Evolutionary conservation across 2,888 invertebrate species (phyloP).

Genomic region (Melanophora roralis): DNA sequence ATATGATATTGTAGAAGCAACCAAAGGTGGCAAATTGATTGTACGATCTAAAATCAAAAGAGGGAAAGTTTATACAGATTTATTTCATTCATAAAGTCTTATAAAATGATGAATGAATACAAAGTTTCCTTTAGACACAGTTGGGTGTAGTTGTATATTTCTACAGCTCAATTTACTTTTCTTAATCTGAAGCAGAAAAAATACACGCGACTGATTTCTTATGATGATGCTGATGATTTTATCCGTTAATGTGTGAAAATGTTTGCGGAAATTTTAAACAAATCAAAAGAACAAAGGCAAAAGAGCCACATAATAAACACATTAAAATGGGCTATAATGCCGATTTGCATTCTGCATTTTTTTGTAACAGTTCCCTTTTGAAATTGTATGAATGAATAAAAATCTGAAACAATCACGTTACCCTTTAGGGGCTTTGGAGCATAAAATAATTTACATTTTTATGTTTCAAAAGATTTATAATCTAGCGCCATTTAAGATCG

Average conservation of each 20-base stretch:
- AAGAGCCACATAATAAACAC: conserved; percentile 4
- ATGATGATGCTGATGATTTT: conserved; percentile 34
- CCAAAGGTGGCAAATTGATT: conserved; percentile 34
- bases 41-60: neutral
- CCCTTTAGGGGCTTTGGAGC: neutral
- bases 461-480: conserved; percentile 57
- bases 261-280: conserved; percentile 10
- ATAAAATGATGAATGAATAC: neutral
- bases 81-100: conserved; percentile 45
- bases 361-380: neutral
- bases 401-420: conserved; percentile 9
- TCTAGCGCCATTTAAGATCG: conserved; percentile 54
- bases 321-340: conserved; percentile 24
- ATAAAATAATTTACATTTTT: conserved; percentile 39
- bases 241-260: conserved; percentile 42
- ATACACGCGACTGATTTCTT: conserved; percentile 37
- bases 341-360: neutral
- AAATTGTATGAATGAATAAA: neutral
- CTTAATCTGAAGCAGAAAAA: conserved; percentile 30
- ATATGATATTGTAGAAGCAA: conserved; percentile 24
- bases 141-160: neutral
- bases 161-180: conserved; percentile 45
- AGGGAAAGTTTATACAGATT: conserved; percentile 16
- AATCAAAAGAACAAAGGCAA: neutral
- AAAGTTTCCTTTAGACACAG: conserved; percentile 26